phyloP scores from a whole-genome alignment of 2,113 vertebrate species.

The Chroicocephalus ridibundus region DNA sequence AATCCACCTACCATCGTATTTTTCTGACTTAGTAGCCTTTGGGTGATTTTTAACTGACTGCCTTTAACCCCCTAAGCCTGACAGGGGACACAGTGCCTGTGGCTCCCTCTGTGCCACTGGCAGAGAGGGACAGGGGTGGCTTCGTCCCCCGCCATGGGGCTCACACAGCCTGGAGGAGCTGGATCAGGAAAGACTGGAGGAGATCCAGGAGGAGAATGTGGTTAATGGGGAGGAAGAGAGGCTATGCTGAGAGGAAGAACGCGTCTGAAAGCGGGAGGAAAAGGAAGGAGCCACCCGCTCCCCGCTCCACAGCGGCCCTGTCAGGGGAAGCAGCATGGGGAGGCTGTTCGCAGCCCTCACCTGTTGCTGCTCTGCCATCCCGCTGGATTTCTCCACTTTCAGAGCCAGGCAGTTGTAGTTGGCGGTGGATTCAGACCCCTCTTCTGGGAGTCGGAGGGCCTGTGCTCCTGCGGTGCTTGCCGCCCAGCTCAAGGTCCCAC shows the following conservation, averaged over 20 bases:
- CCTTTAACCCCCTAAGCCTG: background rate
- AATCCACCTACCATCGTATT: background rate
- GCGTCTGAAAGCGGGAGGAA: background rate
- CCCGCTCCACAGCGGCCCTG: background rate
- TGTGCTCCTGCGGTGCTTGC: background rate
- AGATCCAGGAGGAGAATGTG: background rate
- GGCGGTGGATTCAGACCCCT: background rate
- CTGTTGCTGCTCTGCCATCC: rapidly evolving
- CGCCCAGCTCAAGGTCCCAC: background rate
- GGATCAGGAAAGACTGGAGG: background rate
- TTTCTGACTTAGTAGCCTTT: background rate
- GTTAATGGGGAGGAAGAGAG: background rate
- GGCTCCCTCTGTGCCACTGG: rapidly evolving
- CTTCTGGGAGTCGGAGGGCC: background rate
- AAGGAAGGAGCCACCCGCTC: background rate
- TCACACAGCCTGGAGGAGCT: rapidly evolving
- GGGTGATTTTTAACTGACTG: background rate
- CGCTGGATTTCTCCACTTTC: background rate
- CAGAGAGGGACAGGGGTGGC: background rate
- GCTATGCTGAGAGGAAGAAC: background rate
- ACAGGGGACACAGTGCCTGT: rapidly evolving
- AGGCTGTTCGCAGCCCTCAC: rapidly evolving
- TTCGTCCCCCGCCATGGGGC: too few relatives aligned
- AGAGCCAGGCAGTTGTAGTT: background rate
- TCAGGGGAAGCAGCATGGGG: too few relatives aligned